Conservation (phyloP, 2,888 invertebrate genomes). For the Anticlea derivata region DNA sequence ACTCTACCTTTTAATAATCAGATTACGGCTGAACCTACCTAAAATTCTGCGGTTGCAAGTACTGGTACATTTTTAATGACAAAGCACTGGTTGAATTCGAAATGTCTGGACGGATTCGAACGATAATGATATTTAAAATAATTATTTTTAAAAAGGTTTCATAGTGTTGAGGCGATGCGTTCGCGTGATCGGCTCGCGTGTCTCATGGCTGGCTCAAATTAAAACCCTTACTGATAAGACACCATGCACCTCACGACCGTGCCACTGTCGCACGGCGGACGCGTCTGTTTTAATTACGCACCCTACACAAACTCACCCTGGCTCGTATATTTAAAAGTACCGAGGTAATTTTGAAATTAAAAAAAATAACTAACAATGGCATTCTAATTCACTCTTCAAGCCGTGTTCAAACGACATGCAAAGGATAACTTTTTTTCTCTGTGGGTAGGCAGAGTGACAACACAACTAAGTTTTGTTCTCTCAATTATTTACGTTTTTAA, state of each 20-base stretch:
- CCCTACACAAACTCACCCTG: constrained; percentile 73
- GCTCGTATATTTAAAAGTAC: too few species aligned
- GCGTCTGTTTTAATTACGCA: constrained; percentile 82
- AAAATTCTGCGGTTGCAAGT: constrained; percentile 28
- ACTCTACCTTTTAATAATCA: constrained; percentile 43
- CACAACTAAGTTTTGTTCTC: too few species aligned
- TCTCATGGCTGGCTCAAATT: constrained; percentile 79
- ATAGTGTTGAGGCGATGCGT: constrained; percentile 55
- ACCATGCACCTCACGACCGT: constrained; percentile 79
- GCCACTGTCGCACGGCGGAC: constrained; percentile 70
- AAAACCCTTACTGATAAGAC: constrained; percentile 78
- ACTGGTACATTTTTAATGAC: constrained; percentile 28
- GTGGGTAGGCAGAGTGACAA: too few species aligned
- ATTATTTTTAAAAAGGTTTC: constrained; percentile 63
- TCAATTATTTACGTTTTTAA: too few species aligned
- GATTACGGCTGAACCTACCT: constrained; percentile 30
- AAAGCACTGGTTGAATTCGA: constrained; percentile 35
- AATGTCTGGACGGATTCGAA: constrained; percentile 42
- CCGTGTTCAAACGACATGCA: too few species aligned
- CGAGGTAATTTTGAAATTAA: too few species aligned
- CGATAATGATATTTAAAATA: constrained; percentile 67
- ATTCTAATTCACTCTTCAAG: too few species aligned
- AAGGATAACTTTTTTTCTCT: too few species aligned
- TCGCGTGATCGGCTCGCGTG: constrained; percentile 81
- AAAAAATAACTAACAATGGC: too few species aligned